These are phyloP conservation scores for Bovichtus variegatus DNA, from an alignment of 2,797 vertebrate species.

Conservation along the genomic window DNA sequence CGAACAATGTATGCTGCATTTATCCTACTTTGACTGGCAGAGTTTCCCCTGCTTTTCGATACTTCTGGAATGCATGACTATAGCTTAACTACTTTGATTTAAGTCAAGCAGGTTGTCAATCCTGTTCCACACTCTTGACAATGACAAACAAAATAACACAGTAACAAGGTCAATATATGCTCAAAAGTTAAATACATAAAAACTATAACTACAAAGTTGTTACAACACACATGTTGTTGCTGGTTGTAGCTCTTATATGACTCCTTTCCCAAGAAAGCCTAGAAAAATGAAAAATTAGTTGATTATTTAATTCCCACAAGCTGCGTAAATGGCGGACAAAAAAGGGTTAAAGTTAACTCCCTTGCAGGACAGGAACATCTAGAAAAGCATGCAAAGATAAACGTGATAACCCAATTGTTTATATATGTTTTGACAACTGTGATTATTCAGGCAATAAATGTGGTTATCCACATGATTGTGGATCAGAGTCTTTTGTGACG, in stretches of 20 bases:
- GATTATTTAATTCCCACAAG: constrained; percentile 13
- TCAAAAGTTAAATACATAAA: not conserved
- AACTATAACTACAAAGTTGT: not conserved
- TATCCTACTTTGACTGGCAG: not conserved
- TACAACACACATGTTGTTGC: not conserved
- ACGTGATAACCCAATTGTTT: not conserved
- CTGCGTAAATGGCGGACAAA: constrained; percentile 8
- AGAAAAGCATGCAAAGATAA: constrained; percentile 40
- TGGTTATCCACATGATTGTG: not conserved
- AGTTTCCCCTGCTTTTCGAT: not conserved
- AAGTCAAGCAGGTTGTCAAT: constrained; percentile 52
- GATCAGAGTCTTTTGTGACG: not conserved
- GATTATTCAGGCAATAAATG: not conserved
- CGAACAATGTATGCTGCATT: not conserved
- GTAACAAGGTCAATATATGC: not conserved
- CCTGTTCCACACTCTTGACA: constrained; percentile 19
- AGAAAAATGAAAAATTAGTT: not conserved
- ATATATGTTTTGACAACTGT: constrained; percentile 13
- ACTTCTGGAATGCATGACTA: not conserved
- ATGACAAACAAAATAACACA: constrained; percentile 31
- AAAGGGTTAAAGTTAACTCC: constrained; percentile 1
- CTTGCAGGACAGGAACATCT: constrained; percentile 49
- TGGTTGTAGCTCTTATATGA: not conserved
- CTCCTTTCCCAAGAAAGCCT: not conserved
- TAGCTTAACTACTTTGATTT: constrained; percentile 2